A percentile compares a stretch with the other conserved stretches of the same genome.
phyloP scores from a whole-genome alignment of 2,888 invertebrate genomes.

The Leptothorax acervorum region DNA sequence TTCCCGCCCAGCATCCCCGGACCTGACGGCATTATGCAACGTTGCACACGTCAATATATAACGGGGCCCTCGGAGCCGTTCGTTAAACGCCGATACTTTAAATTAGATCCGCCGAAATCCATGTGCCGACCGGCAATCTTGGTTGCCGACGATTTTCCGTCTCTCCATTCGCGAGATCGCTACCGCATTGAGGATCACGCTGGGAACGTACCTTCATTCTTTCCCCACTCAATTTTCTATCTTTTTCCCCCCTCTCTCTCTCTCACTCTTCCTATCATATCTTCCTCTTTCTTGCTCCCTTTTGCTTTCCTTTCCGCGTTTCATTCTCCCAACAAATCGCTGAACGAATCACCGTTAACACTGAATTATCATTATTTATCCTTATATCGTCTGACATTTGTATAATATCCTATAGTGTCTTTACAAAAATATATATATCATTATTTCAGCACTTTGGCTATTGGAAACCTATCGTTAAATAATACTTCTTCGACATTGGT shows the following conservation, averaged over 20 bases:
- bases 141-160: slow-evolving; percentile 28
- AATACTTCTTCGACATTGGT: slow-evolving; percentile 74
- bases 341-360: slow-evolving; percentile 60
- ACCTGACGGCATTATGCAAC: background rate
- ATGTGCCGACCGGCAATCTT: slow-evolving; percentile 42
- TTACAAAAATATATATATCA: slow-evolving; percentile 75
- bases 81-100: slow-evolving; percentile 66
- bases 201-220: slow-evolving; percentile 6
- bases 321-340: slow-evolving; percentile 53
- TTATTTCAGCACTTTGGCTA: slow-evolving; percentile 69
- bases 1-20: background rate
- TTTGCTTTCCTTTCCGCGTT: slow-evolving; percentile 21
- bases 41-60: slow-evolving; percentile 59
- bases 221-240: background rate
- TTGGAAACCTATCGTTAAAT: slow-evolving; percentile 73
- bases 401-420: slow-evolving; percentile 63
- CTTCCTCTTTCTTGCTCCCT: background rate
- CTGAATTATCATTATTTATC: slow-evolving; percentile 57
- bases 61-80: slow-evolving; percentile 53
- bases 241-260: background rate
- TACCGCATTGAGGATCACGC: slow-evolving; percentile 29
- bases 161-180: slow-evolving; percentile 6
- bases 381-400: slow-evolving; percentile 63
- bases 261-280: background rate
- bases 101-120: slow-evolving; percentile 71